Base-by-base conservation (phyloP, 2,888 invertebrate species). In the Pseudeuparius sepicola region DNA sequence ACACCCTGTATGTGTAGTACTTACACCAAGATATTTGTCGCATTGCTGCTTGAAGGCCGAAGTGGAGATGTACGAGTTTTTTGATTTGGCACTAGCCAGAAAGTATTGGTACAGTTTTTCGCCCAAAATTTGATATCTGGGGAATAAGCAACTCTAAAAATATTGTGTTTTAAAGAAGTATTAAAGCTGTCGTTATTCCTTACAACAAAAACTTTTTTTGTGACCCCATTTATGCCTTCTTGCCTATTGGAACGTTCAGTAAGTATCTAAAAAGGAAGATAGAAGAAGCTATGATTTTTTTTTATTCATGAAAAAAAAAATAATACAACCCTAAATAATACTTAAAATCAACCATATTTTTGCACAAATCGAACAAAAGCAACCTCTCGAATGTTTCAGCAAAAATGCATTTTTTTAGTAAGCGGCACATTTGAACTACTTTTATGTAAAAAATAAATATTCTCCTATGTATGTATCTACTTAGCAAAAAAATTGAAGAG, bases 111-210 rank as follows among this genome's bases (percentile, higher is more conserved):
- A 87, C 41, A 86, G 66, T 47, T 76, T 74, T 10, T 71, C 66
- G 1, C 78, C 82, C 49, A 86, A 66, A 46, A 80, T 75, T 2
- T 74, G 70, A 57, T 85, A 82, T 55, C 73, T 71, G n/a, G 85
- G 82, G 60, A 87, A 85, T 44, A 88, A 66, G 61, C 80, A 80
- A 50, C 73, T 72, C 78, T 81, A 64, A 25, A 61, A 59, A 20
- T 37, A 37, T 18, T 16, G 9, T 35, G 14, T 11, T 37, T 11
- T 16, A 16, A n/a, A 27, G 15, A 34, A 12, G 5, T 5, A 6
- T 23, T 9, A 20, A 20, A 7, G 9, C 13, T 12, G 28, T n/a
- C 7, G 16, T 25, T 24, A 25, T 3, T 27, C 39, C 68, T 68
- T 56, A 75, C 75, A 40, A 65, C 65, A 48, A 80, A 78, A n/a